Conservation (phyloP, 2,797 vertebrate species). For the Betta splendens region DNA sequence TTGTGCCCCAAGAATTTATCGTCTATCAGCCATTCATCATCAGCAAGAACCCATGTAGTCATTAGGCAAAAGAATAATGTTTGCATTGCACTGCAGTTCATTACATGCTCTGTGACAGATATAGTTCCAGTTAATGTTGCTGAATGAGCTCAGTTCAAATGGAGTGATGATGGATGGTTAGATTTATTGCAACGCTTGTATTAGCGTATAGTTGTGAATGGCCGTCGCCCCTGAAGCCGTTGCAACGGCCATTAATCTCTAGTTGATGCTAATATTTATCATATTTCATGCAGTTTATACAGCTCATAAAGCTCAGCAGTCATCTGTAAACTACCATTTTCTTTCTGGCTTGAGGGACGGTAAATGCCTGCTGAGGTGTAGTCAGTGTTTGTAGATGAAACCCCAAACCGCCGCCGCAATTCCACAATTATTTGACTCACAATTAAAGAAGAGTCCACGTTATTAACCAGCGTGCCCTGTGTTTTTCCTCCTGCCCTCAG, state of each 20-base stretch:
- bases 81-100: not conserved
- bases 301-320: constrained; percentile 59
- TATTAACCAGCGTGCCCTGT: constrained; percentile 67
- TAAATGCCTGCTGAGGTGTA: constrained; percentile 48
- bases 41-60: too few species aligned
- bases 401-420: constrained; percentile 61
- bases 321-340: constrained; percentile 63
- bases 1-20: not conserved
- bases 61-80: not conserved
- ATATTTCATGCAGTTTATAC: constrained; percentile 60
- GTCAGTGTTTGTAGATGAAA: constrained; percentile 54
- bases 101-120: too few species aligned
- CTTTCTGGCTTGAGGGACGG: constrained; percentile 49
- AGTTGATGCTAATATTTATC: constrained; percentile 43
- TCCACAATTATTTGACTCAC: constrained; percentile 54
- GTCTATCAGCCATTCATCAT: too few species aligned
- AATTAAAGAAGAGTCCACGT: constrained; percentile 65
- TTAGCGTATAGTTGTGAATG: constrained; percentile 34
- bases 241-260: constrained; percentile 40
- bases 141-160: not conserved
- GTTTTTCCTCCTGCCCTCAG: constrained; percentile 75
- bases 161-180: constrained; percentile 1
- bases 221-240: constrained; percentile 34
- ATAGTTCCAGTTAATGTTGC: too few species aligned
- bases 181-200: constrained; percentile 24